Evolutionary conservation across 2,888 invertebrate species (phyloP).

Genomic region (Metacarcinus magister): DNA sequence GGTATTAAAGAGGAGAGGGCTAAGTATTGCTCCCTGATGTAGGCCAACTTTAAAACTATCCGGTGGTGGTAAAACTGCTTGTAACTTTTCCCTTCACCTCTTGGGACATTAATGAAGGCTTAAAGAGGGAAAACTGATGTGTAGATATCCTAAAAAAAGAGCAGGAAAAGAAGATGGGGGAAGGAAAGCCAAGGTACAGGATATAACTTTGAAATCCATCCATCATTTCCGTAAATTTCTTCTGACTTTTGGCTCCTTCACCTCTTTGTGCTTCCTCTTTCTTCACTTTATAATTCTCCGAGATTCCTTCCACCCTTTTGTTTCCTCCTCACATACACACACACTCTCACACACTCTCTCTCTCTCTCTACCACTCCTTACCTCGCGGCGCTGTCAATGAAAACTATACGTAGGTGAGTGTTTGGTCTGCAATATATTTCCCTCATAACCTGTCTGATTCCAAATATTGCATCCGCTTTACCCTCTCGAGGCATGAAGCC

Average conservation of each 20-base stretch:
- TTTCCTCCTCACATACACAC: neutral
- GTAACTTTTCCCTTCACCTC: neutral
- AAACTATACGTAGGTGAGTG: neutral
- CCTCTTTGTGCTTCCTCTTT: neutral
- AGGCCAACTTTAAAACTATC: neutral
- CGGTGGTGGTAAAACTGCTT: neutral
- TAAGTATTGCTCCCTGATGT: neutral
- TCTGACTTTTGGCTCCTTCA: neutral
- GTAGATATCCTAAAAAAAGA: neutral
- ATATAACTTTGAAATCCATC: neutral
- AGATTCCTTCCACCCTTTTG: neutral
- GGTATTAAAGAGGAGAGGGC: neutral
- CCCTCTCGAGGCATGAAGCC: neutral
- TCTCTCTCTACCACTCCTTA: neutral
- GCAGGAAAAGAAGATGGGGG: too few relatives aligned
- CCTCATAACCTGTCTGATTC: slow-evolving; percentile 15
- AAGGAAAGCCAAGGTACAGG: too few relatives aligned
- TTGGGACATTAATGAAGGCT: neutral
- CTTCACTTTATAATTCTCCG: neutral
- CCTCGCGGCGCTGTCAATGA: neutral
- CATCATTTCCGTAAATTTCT: neutral
- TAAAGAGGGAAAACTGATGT: neutral
- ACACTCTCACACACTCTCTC: neutral
- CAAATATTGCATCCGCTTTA: neutral
- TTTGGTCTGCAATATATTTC: neutral